phyloP scores from a whole-genome alignment of 2,888 invertebrate genomes.

The Peribatodes rhomboidaria region DNA sequence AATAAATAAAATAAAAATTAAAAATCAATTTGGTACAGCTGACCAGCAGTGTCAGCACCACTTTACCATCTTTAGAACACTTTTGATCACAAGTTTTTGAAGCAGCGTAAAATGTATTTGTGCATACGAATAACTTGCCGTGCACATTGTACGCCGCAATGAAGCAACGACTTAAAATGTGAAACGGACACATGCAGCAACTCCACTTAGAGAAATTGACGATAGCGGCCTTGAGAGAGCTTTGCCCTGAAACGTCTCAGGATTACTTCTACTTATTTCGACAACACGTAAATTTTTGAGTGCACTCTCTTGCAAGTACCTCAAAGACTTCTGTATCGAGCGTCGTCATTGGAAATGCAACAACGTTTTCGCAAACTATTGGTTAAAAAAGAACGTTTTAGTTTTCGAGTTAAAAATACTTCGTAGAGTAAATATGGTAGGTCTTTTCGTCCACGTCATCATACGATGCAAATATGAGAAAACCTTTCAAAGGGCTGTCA shows the following conservation, averaged over 20 bases:
- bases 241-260: not conserved
- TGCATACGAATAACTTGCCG: no score
- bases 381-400: not conserved
- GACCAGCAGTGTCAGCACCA: no score
- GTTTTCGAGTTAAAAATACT: not conserved
- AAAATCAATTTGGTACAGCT: no score
- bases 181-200: conserved; percentile 17
- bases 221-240: conserved; percentile 20
- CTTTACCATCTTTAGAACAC: no score
- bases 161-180: conserved; percentile 9
- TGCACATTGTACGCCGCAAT: not conserved
- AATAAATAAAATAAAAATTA: no score
- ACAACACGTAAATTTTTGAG: conserved; percentile 25
- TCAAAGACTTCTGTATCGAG: not conserved
- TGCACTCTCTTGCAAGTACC: conserved; percentile 9
- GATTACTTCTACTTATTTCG: conserved; percentile 17
- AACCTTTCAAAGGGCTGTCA: conserved; percentile 6
- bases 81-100: no score
- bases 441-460: not conserved
- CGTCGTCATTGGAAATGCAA: not conserved
- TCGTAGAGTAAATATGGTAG: not conserved
- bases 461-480: conserved; percentile 1
- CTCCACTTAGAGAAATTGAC: conserved; percentile 37
- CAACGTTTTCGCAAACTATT: not conserved
- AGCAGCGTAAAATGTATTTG: no score